A percentile compares a stretch with the other conserved stretches of the same genome.
Evolutionary conservation across 2,888 invertebrate genomes (phyloP).

Genomic region (Drosophila borealis): DNA sequence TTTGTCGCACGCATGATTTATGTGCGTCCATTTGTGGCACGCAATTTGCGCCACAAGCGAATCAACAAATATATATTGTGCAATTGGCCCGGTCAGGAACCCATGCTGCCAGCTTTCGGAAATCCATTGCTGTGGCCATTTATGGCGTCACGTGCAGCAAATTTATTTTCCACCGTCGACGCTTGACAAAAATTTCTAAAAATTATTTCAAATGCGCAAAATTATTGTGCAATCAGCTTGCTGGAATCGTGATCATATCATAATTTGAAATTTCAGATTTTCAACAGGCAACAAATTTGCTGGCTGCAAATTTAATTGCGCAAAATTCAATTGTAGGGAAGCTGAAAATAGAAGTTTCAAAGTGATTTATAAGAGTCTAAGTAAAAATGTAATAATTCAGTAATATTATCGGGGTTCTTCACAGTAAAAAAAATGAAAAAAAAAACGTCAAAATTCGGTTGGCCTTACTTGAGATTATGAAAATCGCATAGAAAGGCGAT

Average conservation of each 20-base stretch:
- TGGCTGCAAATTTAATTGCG: no score
- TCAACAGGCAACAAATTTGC: background rate
- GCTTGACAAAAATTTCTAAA: constrained; percentile 21
- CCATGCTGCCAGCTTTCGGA: constrained; percentile 25
- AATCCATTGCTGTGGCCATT: constrained; percentile 50
- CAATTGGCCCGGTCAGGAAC: constrained; percentile 41
- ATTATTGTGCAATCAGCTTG: constrained; percentile 28
- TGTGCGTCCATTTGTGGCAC: constrained; percentile 63
- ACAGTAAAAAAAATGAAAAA: no score
- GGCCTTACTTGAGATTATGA: no score
- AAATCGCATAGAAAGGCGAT: no score
- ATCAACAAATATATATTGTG: constrained; percentile 58
- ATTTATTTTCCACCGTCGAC: constrained; percentile 49
- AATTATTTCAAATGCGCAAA: constrained; percentile 19
- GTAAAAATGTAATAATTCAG: no score
- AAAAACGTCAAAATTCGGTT: background rate
- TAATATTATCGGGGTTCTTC: no score
- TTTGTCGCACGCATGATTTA: constrained; percentile 68
- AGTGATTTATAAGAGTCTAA: no score
- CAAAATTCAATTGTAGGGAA: no score
- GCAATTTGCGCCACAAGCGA: constrained; percentile 58
- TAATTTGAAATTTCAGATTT: background rate
- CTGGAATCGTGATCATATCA: background rate
- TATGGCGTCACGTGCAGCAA: constrained; percentile 63
- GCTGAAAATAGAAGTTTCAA: no score